Percentiles rank a stretch among this genome's conserved stretches.
Evolutionary conservation across 2,113 vertebrate species (phyloP).

Genomic region (Candoia aspera): DNA sequence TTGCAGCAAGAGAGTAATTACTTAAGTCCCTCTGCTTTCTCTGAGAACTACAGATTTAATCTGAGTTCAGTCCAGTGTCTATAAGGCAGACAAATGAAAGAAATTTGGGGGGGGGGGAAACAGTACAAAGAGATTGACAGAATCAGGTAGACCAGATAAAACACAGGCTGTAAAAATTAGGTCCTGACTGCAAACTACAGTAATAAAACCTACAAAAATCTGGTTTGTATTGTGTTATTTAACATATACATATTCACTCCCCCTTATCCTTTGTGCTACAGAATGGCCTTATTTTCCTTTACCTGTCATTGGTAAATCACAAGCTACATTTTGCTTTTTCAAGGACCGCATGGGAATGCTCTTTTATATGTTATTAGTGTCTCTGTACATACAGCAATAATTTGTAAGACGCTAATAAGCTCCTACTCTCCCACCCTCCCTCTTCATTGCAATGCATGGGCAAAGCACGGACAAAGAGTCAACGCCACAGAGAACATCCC

Average conservation of each 20-base stretch:
- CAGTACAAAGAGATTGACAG: not conserved
- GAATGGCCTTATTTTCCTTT: not conserved
- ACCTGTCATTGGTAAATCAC: not conserved
- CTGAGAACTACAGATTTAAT: not conserved
- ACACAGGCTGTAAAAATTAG: not conserved
- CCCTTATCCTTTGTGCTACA: not conserved
- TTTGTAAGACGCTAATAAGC: not conserved
- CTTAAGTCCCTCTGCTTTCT: not conserved
- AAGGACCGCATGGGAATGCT: not conserved
- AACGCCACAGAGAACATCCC: not conserved
- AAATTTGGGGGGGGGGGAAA: not conserved
- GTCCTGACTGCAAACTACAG: not conserved
- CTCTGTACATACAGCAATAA: not conserved
- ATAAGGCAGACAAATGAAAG: not conserved
- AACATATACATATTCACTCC: not conserved
- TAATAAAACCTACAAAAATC: not conserved
- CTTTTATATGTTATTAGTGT: not conserved
- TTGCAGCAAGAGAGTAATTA: not conserved
- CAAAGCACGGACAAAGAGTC: not conserved
- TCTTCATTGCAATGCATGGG: not conserved
- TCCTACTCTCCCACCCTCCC: not conserved
- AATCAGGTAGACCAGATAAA: not conserved
- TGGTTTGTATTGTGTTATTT: not conserved
- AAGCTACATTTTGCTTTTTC: not conserved
- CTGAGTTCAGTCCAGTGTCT: not conserved